A percentile compares a stretch with the other conserved stretches of the same genome.
These are phyloP conservation scores for Pristiophorus japonicus DNA, from an alignment of 2,113 vertebrate species.

Conservation along the genomic window DNA sequence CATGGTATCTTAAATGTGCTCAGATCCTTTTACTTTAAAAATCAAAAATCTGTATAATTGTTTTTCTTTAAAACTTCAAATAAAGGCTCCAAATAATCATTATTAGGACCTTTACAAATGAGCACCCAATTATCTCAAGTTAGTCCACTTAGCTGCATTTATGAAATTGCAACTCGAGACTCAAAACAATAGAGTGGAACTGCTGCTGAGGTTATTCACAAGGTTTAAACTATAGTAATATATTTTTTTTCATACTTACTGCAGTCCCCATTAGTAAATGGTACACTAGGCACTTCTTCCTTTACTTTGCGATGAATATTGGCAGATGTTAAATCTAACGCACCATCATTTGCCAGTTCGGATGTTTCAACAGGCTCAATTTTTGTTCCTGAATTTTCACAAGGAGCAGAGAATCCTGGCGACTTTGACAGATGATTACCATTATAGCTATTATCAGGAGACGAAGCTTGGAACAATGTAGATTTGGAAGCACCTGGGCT, in stretches of 20 bases:
- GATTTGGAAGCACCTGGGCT: slow-evolving; percentile 73
- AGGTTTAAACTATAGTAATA: neutral
- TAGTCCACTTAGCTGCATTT: neutral
- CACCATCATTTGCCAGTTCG: slow-evolving; percentile 71
- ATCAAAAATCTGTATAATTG: neutral
- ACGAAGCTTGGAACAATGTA: slow-evolving; percentile 62
- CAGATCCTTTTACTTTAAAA: neutral
- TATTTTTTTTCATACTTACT: slow-evolving; percentile 52
- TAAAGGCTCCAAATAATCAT: neutral
- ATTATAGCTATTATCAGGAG: slow-evolving; percentile 69
- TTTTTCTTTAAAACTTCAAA: neutral
- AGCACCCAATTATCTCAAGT: neutral
- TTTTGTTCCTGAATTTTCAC: slow-evolving; percentile 55
- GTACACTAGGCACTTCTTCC: slow-evolving; percentile 70
- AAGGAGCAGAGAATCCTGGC: slow-evolving; percentile 54
- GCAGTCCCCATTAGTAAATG: slow-evolving; percentile 66
- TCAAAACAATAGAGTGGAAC: neutral
- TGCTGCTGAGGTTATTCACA: neutral
- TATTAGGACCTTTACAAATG: neutral
- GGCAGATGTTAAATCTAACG: slow-evolving; percentile 79
- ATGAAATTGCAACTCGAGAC: neutral
- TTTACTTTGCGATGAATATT: slow-evolving; percentile 62
- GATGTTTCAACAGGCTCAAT: slow-evolving; percentile 55
- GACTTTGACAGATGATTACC: slow-evolving; percentile 66
- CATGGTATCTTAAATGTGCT: neutral